Conservation (phyloP, 2,888 invertebrate genomes). For the Sabatieria punctata region DNA sequence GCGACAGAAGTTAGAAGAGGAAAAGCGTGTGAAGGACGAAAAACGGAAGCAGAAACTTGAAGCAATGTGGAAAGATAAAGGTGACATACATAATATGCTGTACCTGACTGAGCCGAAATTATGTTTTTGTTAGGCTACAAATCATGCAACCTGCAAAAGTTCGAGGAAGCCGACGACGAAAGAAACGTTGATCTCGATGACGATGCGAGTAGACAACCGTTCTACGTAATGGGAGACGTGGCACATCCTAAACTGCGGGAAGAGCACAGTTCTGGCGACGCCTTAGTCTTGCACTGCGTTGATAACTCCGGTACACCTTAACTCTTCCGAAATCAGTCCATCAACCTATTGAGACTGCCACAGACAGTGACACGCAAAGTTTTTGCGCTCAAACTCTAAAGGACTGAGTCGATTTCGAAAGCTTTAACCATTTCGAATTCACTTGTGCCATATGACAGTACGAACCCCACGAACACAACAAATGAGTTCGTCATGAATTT, state of each 20-base stretch:
- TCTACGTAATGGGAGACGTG: slow-evolving; percentile 34
- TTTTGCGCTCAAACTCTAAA: too few relatives aligned
- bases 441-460: too few relatives aligned
- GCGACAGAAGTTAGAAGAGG: slow-evolving; percentile 12
- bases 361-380: too few relatives aligned
- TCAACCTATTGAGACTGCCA: too few relatives aligned
- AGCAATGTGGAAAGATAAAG: slow-evolving; percentile 12
- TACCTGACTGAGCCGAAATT: not conserved
- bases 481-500: too few relatives aligned
- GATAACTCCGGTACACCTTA: slow-evolving; percentile 20
- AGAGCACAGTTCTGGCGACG: slow-evolving; percentile 15
- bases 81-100: not conserved
- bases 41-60: slow-evolving; percentile 17
- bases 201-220: not conserved
- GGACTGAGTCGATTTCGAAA: too few relatives aligned
- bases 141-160: slow-evolving; percentile 12
- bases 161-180: slow-evolving; percentile 3
- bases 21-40: slow-evolving; percentile 7
- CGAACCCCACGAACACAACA: too few relatives aligned
- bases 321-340: not conserved
- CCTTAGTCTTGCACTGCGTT: slow-evolving; percentile 34
- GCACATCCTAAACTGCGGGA: slow-evolving; percentile 24
- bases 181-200: slow-evolving; percentile 2
- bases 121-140: slow-evolving; percentile 10
- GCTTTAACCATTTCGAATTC: too few relatives aligned